Percentiles rank a stretch among this genome's conserved stretches.
Evolutionary conservation across 2,113 vertebrate genomes (phyloP).

Genomic region (Campylorhamphus procurvoides): DNA sequence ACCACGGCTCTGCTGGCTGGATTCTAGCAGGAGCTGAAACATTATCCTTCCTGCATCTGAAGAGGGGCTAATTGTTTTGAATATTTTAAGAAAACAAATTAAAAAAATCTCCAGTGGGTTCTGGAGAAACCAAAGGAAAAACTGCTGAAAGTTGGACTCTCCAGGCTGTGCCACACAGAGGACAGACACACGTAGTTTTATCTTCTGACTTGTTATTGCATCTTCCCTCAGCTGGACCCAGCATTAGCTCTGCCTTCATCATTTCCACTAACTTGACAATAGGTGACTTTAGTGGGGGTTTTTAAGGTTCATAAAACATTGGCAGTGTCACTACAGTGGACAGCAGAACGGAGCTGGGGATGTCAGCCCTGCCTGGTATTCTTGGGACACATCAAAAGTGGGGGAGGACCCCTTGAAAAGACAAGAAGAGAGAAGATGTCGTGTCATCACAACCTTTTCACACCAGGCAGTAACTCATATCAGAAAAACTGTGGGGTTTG

Average conservation of each 20-base stretch:
- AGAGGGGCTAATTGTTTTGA: neutral
- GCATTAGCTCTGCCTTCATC: neutral
- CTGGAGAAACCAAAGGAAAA: conserved; percentile 26
- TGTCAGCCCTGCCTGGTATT: neutral
- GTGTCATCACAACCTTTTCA: neutral
- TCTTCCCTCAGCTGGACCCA: neutral
- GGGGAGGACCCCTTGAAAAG: neutral
- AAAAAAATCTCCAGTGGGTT: neutral
- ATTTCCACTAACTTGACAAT: neutral
- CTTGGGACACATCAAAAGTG: neutral
- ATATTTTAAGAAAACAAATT: conserved; percentile 41
- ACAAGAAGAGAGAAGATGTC: neutral
- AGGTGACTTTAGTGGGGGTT: neutral
- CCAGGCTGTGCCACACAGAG: neutral
- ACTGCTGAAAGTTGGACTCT: neutral
- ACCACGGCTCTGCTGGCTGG: neutral
- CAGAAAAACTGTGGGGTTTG: neutral
- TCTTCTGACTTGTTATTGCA: neutral
- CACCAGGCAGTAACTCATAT: fast-evolving
- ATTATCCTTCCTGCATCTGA: neutral
- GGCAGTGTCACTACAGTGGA: fast-evolving
- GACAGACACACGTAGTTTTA: neutral
- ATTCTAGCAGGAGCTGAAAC: neutral
- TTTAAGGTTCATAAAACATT: neutral
- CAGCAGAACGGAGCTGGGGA: neutral